Conservation (phyloP, 2,888 invertebrate genomes). For the Hypercompe scribonia region DNA sequence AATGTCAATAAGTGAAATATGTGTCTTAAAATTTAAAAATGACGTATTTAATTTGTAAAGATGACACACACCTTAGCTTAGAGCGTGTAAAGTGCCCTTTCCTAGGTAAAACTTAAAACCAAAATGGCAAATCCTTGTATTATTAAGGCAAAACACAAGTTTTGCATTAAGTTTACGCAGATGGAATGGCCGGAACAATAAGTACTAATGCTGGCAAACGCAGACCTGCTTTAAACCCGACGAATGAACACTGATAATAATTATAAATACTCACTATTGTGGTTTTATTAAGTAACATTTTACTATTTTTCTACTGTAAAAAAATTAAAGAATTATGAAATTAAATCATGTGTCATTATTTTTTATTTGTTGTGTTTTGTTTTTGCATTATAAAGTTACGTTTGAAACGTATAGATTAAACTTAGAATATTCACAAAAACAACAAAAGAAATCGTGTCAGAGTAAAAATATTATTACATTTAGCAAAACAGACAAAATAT, state of each 20-base stretch:
- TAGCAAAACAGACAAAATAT: too few relatives aligned
- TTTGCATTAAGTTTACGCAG: constrained; percentile 25
- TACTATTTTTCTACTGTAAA: too few relatives aligned
- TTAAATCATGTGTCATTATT: too few relatives aligned
- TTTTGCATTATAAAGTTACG: too few relatives aligned
- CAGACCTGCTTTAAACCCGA: constrained; percentile 5
- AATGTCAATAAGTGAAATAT: neutral
- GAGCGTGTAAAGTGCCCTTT: neutral
- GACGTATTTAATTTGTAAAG: neutral
- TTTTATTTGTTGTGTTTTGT: too few relatives aligned
- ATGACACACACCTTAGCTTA: neutral
- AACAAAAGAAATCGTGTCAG: too few relatives aligned
- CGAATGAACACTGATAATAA: neutral
- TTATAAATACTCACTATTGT: neutral
- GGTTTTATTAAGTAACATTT: too few relatives aligned
- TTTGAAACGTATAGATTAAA: too few relatives aligned
- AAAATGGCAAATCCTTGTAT: constrained; percentile 17
- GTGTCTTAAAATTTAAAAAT: neutral
- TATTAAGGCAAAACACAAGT: constrained; percentile 19
- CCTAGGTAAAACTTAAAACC: constrained; percentile 5
- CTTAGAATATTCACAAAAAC: too few relatives aligned
- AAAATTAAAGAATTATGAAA: too few relatives aligned
- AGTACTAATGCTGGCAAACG: constrained; percentile 6
- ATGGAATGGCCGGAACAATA: constrained; percentile 1
- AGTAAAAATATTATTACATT: too few relatives aligned